Percentiles rank a stretch among this genome's conserved stretches.
phyloP scores from a whole-genome alignment of 2,888 invertebrate species.

The Agriopis leucophaearia region DNA sequence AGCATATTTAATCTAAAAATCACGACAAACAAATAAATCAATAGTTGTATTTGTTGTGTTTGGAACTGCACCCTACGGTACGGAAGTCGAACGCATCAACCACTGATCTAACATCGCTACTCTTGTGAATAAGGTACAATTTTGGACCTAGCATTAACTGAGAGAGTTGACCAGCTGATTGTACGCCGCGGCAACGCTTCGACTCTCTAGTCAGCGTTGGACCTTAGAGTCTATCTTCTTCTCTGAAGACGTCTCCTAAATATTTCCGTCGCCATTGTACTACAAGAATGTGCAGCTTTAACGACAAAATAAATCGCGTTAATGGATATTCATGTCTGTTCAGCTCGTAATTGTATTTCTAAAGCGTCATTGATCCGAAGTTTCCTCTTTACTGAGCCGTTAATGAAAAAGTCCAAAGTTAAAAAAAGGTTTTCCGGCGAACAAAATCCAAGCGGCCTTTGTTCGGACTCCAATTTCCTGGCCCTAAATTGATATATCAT shows the following conservation, averaged over 20 bases:
- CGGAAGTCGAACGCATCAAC: too few species aligned
- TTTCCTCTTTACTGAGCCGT: conserved; percentile 41
- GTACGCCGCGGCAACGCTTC: too few species aligned
- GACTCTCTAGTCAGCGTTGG: too few species aligned
- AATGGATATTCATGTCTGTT: conserved; percentile 32
- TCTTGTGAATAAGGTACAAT: too few species aligned
- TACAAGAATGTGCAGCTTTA: conserved; percentile 11
- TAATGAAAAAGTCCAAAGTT: conserved; percentile 40
- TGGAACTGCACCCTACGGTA: too few species aligned
- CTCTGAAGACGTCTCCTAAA: background rate
- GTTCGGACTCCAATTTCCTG: conserved; percentile 42
- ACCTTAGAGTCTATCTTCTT: too few species aligned
- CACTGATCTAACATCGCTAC: too few species aligned
- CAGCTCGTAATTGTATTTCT: conserved; percentile 39
- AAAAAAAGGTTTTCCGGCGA: conserved; percentile 40
- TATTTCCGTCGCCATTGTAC: background rate
- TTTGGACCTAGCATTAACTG: too few species aligned
- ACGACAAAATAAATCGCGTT: conserved; percentile 30
- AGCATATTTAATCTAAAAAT: too few species aligned
- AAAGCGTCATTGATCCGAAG: conserved; percentile 40
- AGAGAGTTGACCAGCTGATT: too few species aligned
- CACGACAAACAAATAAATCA: too few species aligned
- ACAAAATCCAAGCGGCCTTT: conserved; percentile 43
- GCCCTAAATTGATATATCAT: conserved; percentile 48
- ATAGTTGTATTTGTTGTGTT: too few species aligned